A percentile compares a stretch with the other conserved stretches of the same genome.
phyloP scores from a whole-genome alignment of 30 jellyfish, hydroid and myxozoan genomes.

The Catostylus mosaicus region DNA sequence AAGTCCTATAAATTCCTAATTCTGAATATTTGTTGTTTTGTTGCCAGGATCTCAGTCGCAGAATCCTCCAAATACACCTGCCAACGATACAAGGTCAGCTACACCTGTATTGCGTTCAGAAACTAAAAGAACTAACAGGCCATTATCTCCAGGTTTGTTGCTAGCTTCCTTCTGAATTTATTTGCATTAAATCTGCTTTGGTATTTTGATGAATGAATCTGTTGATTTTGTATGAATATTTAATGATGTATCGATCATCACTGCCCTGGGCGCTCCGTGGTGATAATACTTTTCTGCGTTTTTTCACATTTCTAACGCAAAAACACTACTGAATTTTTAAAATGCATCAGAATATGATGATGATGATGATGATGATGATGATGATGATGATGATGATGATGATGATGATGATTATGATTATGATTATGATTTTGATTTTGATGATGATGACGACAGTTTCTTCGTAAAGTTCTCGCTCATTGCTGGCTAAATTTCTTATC shows the following conservation, averaged over 20 bases:
- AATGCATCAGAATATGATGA: too few relatives aligned
- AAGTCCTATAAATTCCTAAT: too few relatives aligned
- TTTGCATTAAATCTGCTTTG: background rate
- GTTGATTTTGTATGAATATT: background rate
- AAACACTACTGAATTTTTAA: too few relatives aligned
- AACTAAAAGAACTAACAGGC: constrained; percentile 11
- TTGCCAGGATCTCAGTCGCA: constrained; percentile 27
- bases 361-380: too few relatives aligned
- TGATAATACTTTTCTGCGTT: too few relatives aligned
- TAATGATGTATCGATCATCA: background rate
- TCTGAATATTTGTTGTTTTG: background rate
- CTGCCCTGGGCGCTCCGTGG: background rate
- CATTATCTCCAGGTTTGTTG: constrained; percentile 29
- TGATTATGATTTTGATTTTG: too few relatives aligned
- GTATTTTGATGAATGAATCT: background rate
- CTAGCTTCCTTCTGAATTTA: background rate
- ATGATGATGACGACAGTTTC: too few relatives aligned
- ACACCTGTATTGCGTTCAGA: constrained; percentile 12
- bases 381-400: too few relatives aligned
- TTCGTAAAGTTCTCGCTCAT: too few relatives aligned
- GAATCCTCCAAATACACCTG: constrained; percentile 21
- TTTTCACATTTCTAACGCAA: too few relatives aligned
- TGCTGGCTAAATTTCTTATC: too few relatives aligned
- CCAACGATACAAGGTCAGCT: background rate
- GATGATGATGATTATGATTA: too few relatives aligned